phyloP scores from a whole-genome alignment of 1,140 invertebrate species.

The Chironomus tepperi region DNA sequence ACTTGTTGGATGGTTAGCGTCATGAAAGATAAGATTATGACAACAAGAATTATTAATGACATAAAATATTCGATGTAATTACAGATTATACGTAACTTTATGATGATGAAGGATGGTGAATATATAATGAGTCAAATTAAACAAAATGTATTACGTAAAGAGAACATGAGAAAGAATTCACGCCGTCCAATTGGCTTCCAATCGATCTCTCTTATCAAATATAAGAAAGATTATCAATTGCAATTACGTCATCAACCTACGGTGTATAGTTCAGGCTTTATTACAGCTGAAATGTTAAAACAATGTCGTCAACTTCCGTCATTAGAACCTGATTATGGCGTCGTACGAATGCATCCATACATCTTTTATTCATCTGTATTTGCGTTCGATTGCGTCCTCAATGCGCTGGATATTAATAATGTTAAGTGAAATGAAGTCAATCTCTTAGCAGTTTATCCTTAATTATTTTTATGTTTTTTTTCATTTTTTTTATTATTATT shows the following conservation, averaged over 20 bases:
- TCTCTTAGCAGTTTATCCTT: neutral
- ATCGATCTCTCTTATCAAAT: neutral
- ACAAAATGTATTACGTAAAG: conserved; percentile 37
- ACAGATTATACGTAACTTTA: conserved; percentile 37
- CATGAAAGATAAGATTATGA: neutral
- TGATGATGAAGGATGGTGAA: conserved; percentile 36
- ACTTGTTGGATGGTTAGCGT: neutral
- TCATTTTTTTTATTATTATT: neutral
- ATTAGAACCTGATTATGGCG: conserved; percentile 36
- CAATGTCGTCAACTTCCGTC: conserved; percentile 29
- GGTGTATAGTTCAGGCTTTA: neutral
- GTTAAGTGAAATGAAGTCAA: neutral
- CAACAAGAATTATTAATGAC: neutral
- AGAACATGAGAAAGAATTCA: conserved; percentile 38
- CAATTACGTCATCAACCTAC: neutral
- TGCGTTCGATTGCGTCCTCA: conserved; percentile 37
- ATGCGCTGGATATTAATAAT: neutral
- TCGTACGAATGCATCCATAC: conserved; percentile 33
- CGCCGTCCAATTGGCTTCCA: conserved; percentile 15
- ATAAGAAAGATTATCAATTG: conserved; percentile 16
- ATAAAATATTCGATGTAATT: neutral
- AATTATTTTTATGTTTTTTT: no score
- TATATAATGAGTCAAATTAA: conserved; percentile 38
- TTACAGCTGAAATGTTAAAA: conserved; percentile 11
- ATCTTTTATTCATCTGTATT: conserved; percentile 38